A percentile compares a stretch with the other conserved stretches of the same genome.
Conservation (phyloP, 2,888 invertebrate genomes). For the Microctonus brassicae region DNA sequence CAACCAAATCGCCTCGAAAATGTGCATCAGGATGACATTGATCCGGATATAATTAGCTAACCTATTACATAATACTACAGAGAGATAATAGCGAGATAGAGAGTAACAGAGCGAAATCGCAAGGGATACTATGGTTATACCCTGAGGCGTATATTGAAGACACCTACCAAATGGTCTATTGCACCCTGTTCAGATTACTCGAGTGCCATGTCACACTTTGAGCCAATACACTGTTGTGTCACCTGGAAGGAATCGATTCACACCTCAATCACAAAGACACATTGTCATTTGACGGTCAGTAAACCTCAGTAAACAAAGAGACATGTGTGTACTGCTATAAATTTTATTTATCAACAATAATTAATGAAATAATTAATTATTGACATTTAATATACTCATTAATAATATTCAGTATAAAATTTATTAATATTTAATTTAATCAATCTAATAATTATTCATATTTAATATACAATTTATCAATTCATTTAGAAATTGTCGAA, state of each 20-base stretch:
- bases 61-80: conserved; percentile 36
- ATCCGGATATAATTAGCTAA: conserved; percentile 40
- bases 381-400: too few species aligned
- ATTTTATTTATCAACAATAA: too few species aligned
- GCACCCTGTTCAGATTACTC: conserved; percentile 17
- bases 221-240: conserved; percentile 23
- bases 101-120: neutral
- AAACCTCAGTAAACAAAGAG: neutral
- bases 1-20: neutral
- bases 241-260: conserved; percentile 11
- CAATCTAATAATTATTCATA: too few species aligned
- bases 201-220: conserved; percentile 29
- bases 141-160: neutral
- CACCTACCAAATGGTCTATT: neutral
- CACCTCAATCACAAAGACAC: conserved; percentile 2
- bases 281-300: neutral
- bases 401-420: too few species aligned
- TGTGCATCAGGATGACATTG: conserved; percentile 10
- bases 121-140: neutral
- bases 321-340: neutral
- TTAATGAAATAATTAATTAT: too few species aligned
- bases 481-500: too few species aligned
- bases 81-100: neutral
- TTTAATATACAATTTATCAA: too few species aligned
- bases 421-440: too few species aligned